Base-by-base conservation (phyloP, 2,113 vertebrate species). In the Grallaria varia region DNA sequence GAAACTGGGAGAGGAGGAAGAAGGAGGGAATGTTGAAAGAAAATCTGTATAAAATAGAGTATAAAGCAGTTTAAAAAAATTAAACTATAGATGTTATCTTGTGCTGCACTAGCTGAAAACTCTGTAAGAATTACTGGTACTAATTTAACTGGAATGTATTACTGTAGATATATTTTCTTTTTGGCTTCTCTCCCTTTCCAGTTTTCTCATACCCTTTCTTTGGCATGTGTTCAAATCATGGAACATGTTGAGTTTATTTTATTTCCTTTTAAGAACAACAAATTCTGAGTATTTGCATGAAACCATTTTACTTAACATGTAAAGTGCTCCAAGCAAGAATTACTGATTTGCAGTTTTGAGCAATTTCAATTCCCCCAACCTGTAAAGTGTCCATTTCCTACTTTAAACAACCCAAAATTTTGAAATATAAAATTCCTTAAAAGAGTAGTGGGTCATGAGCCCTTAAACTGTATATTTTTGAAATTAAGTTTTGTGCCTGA, bases 81-180 rank as follows among this genome's bases (percentile, higher is more conserved):
- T 49, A 52, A 95, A 64, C 69, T 35, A 0, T 35, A 60, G 79
- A 84, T 96, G 68, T 86, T 97, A 92, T 90, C 90, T 74, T 80
- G 35, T 56, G 37, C 89, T 86, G 35, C 25, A 49, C 52, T 77
- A 64, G 55, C 68, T 92, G 85, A 60, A 94, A 90, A 84, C 31
- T 86, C 68, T 21, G 55, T 50, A 95, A 94, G 95, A 96, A 68
- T 96, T 92, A 92, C 84, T 86, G 56, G 80, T 89, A 80, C 76
- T 94, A 92, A 94, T 92, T 95, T 94, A 86, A 84, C 66, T 92
- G 88, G 95, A 94, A 95, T 82, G 73, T 81, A 75, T 93, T 84
- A 22, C 52, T 84, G 85, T 67, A 90, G 73, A 87, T 92, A 44
- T 77, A 63, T 93, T 97, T 97, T 94, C 52, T 68, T 90, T 90